Evolutionary conservation across 1,140 invertebrate genomes (phyloP).

Genomic region (Eumeta japonica): DNA sequence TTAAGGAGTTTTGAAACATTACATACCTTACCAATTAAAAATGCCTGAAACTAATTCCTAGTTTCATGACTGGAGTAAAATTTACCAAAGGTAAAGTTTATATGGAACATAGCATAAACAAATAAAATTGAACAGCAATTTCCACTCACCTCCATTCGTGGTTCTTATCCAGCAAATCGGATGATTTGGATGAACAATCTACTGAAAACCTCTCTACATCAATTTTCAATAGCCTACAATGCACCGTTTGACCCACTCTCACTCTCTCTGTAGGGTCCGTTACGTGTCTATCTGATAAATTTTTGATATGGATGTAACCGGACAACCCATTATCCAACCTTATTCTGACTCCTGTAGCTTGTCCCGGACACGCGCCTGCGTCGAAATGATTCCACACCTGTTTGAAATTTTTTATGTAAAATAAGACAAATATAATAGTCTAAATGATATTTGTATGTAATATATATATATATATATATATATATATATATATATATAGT

Average conservation of each 20-base stretch:
- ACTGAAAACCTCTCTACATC: slow-evolving; percentile 93
- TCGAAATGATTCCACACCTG: slow-evolving; percentile 96
- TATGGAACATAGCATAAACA: slow-evolving; percentile 3
- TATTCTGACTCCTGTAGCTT: slow-evolving; percentile 87
- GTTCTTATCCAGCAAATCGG: slow-evolving; percentile 89
- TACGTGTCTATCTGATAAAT: slow-evolving; percentile 92
- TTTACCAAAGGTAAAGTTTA: too few species aligned
- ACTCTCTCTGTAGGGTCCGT: slow-evolving; percentile 92
- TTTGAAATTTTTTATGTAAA: slow-evolving; percentile 2
- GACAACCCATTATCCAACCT: slow-evolving; percentile 91
- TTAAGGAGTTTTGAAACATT: too few species aligned
- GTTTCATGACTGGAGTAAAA: too few species aligned
- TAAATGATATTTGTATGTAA: too few species aligned
- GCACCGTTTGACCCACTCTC: slow-evolving; percentile 80
- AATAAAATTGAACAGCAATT: slow-evolving; percentile 4
- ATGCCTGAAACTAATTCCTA: too few species aligned
- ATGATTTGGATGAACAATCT: slow-evolving; percentile 90
- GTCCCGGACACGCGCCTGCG: slow-evolving; percentile 90
- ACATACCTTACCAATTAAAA: too few species aligned
- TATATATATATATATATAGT: too few species aligned
- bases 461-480: too few species aligned
- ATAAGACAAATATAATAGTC: slow-evolving; percentile 1
- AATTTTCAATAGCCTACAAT: slow-evolving; percentile 93
- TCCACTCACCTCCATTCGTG: slow-evolving; percentile 79
- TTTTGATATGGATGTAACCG: slow-evolving; percentile 94